Base-by-base conservation (phyloP, 1,140 invertebrate species). In the Tyrophagus putrescentiae region DNA sequence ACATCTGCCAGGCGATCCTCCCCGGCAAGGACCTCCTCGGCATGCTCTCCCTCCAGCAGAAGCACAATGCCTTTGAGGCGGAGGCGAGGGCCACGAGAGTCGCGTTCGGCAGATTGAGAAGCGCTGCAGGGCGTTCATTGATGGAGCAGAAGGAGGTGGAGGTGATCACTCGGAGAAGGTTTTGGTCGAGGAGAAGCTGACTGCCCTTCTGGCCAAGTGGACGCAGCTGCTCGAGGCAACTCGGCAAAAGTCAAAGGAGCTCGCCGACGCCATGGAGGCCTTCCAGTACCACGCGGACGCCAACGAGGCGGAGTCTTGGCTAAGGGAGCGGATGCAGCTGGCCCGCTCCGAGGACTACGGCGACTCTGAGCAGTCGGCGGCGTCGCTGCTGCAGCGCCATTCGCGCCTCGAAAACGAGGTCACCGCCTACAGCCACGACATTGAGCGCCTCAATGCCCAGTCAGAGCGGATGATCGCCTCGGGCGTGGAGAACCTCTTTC, bases 271-370 rank as follows among this genome's bases (percentile, higher is more conserved):
- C 0, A 85, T 85, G 1, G 89, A 95, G 70, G 90, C 92, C 9
- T 93, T 68, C 58, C 62, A 67, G 57, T 68, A 67, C 41, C 59
- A 65, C 69, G 84, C 89, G 1, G 93, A 98, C 74, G 92, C 91
- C 0, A 96, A 98, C 72, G 94, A 98, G 71, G 86, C 91, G 0
- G 93, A 97, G 67, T 94, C 90, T 0, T 98, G 92, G 91, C 82
- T 98, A 74, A 84, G 87, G 64, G 91, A 96, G 70, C 91, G 91
- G 71, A 82, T 86, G 71, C 81, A 88, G 0, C 73, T 97, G 25
- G 85, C 91, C 1, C 78, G 80, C n/a, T 89, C 86, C 0, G 79
- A 79, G 29, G 91, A 96, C 73, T 85, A 84, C 66, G 91, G 91
- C 3, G 79, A 80, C 33, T 90, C 94, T 73, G 90, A 94, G 67